Evolutionary conservation across 2,113 vertebrate genomes (phyloP).

Genomic region (Colistium nudipinnis): DNA sequence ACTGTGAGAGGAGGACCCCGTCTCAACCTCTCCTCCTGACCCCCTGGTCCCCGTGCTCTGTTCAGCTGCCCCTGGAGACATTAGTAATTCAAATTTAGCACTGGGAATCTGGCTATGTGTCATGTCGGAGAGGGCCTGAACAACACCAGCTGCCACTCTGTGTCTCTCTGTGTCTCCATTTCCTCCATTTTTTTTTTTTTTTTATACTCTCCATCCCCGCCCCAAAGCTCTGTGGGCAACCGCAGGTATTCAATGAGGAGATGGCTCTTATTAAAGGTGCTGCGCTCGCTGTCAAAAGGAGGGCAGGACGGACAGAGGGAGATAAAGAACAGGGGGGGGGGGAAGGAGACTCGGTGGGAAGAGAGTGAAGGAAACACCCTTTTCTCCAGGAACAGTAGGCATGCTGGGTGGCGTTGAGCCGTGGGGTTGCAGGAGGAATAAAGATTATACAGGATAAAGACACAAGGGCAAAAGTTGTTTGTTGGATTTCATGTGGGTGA

Average conservation of each 20-base stretch:
- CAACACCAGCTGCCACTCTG: slow-evolving; percentile 32
- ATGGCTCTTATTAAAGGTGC: slow-evolving; percentile 76
- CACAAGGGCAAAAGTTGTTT: neutral
- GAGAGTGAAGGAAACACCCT: slow-evolving; percentile 21
- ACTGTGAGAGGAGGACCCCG: slow-evolving; percentile 21
- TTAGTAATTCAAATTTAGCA: slow-evolving; percentile 62
- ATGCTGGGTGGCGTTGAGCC: slow-evolving; percentile 7
- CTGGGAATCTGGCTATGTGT: slow-evolving; percentile 56
- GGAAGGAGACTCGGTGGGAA: neutral
- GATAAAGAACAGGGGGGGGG: slow-evolving; percentile 10
- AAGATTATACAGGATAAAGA: slow-evolving; percentile 22
- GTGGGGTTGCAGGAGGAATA: slow-evolving; percentile 7
- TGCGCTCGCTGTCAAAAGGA: slow-evolving; percentile 66
- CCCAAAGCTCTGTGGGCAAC: slow-evolving; percentile 56
- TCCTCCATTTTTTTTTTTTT: neutral
- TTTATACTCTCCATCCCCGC: slow-evolving; percentile 24
- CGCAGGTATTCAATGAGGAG: slow-evolving; percentile 78
- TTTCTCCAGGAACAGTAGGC: neutral
- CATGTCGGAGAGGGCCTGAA: slow-evolving; percentile 54
- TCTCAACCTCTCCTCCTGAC: slow-evolving; percentile 48
- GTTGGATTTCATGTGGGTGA: slow-evolving; percentile 8
- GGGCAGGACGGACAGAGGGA: slow-evolving; percentile 47
- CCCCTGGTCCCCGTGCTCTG: slow-evolving; percentile 34
- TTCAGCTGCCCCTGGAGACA: slow-evolving; percentile 56
- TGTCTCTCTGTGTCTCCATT: slow-evolving; percentile 10